Evolutionary conservation across 2,888 invertebrate species (phyloP), one percentile per base, ranked within the genome.

Genomic region (Drosophila diplacantha): DNA sequence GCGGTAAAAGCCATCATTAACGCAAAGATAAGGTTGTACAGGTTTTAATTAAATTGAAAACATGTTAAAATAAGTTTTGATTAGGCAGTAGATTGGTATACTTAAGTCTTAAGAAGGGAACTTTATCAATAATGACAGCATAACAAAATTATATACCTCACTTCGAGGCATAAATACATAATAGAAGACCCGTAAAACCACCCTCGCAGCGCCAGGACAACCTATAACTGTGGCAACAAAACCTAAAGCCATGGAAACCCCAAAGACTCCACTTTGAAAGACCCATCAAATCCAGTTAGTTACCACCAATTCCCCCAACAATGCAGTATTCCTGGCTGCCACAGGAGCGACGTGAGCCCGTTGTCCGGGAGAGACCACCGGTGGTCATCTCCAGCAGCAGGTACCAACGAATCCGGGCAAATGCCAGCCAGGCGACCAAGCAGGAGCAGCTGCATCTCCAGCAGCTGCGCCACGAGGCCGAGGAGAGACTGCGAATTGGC

Each of bases 301-400:
- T 26, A 55, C 57, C 51, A 46, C 0, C 5, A 8, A 38, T 18
- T n/a, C 12, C 2, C 1, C 6, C 1, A 32, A 38, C 16, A 52
- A 78, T 78, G 78, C 78, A 78, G 60, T 78, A 78, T 53, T 73
- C 75, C 55, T 78, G 78, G 78, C 50, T 78, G 49, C 78, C 78
- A 0, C 83, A 78, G 53, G 78, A 83, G 12, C 60, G 75, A 0
- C 71, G 83, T 1, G 52, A 71, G 38, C 16, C 72, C n/a, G 46
- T 41, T n/a, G 47, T 60, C 11, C 51, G 81, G 8, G 55, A 81
- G 39, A 75, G 76, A 22, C 76, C 81, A 6, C 84, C 86, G 0
- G 55, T 85, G 68, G 75, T 85, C 11, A 74, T 86, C 32, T 85
- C 85, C 8, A 71, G 55, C 2, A 73, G 77, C 22, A 67, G 81